A percentile compares a stretch with the other conserved stretches of the same genome.
phyloP scores from a whole-genome alignment of 2,888 invertebrate genomes.

The Synergus gifuensis region DNA sequence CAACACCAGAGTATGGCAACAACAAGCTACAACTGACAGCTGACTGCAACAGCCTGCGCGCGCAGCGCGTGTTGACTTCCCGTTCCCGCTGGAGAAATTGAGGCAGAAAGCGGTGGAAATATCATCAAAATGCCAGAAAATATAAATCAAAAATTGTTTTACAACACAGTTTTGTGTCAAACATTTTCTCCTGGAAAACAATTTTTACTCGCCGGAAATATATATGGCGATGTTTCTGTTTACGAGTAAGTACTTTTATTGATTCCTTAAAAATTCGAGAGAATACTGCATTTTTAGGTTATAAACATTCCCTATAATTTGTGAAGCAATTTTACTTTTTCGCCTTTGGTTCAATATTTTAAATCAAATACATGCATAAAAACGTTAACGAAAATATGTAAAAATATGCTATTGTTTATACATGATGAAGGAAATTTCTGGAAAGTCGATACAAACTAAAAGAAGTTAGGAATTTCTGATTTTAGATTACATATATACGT shows the following conservation, averaged over 20 bases:
- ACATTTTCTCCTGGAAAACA: constrained; percentile 91
- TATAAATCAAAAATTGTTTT: constrained; percentile 81
- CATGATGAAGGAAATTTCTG: too few species aligned
- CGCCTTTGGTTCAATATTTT: neutral
- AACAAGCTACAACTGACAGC: too few species aligned
- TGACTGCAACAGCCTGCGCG: too few species aligned
- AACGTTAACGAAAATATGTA: neutral
- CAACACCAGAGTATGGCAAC: too few species aligned
- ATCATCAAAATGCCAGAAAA: constrained; percentile 61
- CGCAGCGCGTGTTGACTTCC: too few species aligned
- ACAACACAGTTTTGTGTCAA: constrained; percentile 91
- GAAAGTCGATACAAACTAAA: neutral
- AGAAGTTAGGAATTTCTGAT: neutral
- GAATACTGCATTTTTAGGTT: constrained; percentile 43
- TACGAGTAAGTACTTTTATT: constrained; percentile 84
- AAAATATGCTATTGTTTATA: neutral
- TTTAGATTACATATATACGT: constrained; percentile 4
- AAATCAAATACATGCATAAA: neutral
- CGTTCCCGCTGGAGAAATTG: too few species aligned
- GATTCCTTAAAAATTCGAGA: constrained; percentile 33
- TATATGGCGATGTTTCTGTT: constrained; percentile 90
- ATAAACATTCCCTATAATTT: constrained; percentile 22
- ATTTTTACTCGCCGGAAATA: constrained; percentile 89
- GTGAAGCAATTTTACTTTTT: neutral
- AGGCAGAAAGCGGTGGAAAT: neutral